Base-by-base conservation (phyloP, 2,113 vertebrate species). In the Mugil cephalus region DNA sequence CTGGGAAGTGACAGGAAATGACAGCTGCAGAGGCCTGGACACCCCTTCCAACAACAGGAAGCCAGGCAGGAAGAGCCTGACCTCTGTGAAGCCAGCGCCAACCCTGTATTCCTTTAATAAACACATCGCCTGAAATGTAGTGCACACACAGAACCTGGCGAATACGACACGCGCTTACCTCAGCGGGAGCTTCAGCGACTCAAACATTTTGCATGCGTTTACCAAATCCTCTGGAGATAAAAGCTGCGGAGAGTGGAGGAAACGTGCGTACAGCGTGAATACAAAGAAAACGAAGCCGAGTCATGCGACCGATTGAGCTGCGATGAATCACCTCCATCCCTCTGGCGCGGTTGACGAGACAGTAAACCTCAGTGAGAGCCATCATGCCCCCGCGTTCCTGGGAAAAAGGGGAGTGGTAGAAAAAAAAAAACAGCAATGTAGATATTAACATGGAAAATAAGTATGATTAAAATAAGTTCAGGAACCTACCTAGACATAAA, bases 281-380 rank as follows among this genome's bases (percentile, higher is more conserved):
- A 50, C 47, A 42, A 2, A 12, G 3, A 21, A 2, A 19, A 10
- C 8, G 48, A 12, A 14, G 6, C 10, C 21, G 9, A 35, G 17
- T 42, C 10, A 15, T 19, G 13, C 8, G 8, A 24, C 35, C 11
- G 40, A 13, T 42, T 47, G 15, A 66, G 61, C 12, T 19, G 7
- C 4, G 58, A 17, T 13, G 4, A 46, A 8, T 74, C 69, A 99
- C 98, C 95, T 99, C 98, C 93, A 99, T 95, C 54, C 98, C 98
- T 79, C 98, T 92, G 4, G 98, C 98, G 0, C 98, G 93, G 79
- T 99, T 99, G 42, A 99, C 97, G 52, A 98, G 92, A 72, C 98
- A 99, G 90, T 99, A 99, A 15, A 99, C 98, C 74, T 99, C 98
- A 0, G 97, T 98, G 14, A 99, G 95, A 0, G 97, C 97, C 98